Percentiles rank a stretch among this genome's conserved stretches.
phyloP scores from a whole-genome alignment of 2,888 invertebrate genomes.

The Drosophila antonietae region DNA sequence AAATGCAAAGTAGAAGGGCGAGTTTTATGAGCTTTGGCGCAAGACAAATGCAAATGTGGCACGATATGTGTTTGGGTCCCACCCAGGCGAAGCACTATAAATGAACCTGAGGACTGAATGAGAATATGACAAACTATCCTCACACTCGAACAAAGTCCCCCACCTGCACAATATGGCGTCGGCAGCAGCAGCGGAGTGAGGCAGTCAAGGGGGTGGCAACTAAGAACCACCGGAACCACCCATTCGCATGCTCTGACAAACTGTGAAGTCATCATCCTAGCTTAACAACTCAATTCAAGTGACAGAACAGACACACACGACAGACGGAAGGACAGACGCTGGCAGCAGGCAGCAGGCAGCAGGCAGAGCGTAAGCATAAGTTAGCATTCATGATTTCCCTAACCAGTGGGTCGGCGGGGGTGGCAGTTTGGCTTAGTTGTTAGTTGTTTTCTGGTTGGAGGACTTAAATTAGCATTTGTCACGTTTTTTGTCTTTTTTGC shows the following conservation, averaged over 20 bases:
- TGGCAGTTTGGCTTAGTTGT: conserved; percentile 35
- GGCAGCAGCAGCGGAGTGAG: neutral
- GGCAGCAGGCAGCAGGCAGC: conserved; percentile 5
- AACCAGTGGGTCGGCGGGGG: conserved; percentile 10
- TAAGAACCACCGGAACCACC: conserved; percentile 41
- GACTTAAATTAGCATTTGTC: conserved; percentile 82
- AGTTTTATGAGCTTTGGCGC: conserved; percentile 34
- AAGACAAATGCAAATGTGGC: conserved; percentile 79
- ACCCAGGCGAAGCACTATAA: conserved; percentile 20
- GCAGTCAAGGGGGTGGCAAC: conserved; percentile 32
- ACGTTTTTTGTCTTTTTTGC: conserved; percentile 64
- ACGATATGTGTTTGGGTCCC: conserved; percentile 57
- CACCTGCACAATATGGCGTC: conserved; percentile 15
- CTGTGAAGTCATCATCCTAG: conserved; percentile 81
- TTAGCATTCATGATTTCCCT: conserved; percentile 72
- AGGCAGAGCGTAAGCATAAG: conserved; percentile 60
- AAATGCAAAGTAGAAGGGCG: conserved; percentile 43
- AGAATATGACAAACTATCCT: conserved; percentile 70
- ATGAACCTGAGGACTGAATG: conserved; percentile 33
- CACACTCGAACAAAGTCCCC: conserved; percentile 32
- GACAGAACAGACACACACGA: conserved; percentile 48
- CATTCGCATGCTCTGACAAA: conserved; percentile 71
- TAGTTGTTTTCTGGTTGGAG: conserved; percentile 64
- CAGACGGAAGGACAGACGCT: conserved; percentile 10
- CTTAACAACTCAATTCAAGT: conserved; percentile 79